phyloP scores from a whole-genome alignment of 2,797 vertebrate species.

The Coracias cyanogaster region DNA sequence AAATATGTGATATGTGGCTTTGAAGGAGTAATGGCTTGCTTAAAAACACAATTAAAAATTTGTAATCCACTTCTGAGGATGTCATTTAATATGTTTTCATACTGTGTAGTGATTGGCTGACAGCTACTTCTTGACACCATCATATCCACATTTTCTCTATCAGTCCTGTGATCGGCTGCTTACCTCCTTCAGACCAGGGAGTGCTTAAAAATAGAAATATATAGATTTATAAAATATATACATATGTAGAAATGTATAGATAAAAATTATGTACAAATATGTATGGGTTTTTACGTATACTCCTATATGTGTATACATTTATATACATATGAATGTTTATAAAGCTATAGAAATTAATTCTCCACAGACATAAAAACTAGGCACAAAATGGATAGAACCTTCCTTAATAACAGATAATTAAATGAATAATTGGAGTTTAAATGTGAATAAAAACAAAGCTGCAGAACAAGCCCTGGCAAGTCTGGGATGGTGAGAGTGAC shows the following conservation, averaged over 20 bases:
- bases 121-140: not conserved
- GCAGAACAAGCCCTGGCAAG: not conserved
- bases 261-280: too few species aligned
- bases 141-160: not conserved
- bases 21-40: not conserved
- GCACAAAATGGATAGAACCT: not conserved
- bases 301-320: not conserved
- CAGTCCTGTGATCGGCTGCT: not conserved
- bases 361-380: not conserved
- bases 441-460: not conserved
- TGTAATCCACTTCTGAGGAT: too few species aligned
- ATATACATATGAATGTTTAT: not conserved
- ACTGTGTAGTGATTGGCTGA: not conserved
- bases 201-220: not conserved
- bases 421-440: not conserved
- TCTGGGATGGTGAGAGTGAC: not conserved
- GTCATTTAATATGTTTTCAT: not conserved
- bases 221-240: not conserved
- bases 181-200: not conserved
- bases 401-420: not conserved
- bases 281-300: too few species aligned
- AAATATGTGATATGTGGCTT: not conserved
- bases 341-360: not conserved
- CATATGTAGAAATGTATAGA: not conserved
- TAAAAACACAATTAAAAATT: not conserved